Conservation (phyloP, 1,140 invertebrate genomes). For the Meloidogyne chitwoodi region DNA sequence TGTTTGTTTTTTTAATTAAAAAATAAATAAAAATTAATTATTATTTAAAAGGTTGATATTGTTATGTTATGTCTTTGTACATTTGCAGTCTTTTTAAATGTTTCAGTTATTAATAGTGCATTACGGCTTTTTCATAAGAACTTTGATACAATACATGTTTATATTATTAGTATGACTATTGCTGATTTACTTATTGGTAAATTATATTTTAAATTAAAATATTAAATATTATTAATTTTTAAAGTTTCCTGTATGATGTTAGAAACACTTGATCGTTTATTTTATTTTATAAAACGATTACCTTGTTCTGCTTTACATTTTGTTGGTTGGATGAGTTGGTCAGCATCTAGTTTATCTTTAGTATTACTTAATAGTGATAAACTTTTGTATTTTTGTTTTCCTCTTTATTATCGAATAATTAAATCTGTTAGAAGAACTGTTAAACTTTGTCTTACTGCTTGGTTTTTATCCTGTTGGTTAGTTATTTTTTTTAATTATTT, state of each 20-base stretch:
- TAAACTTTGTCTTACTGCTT: not conserved
- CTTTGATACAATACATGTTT: slow-evolving; percentile 14
- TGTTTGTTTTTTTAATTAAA: not conserved
- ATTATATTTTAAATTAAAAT: not conserved
- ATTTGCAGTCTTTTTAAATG: not conserved
- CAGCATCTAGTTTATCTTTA: slow-evolving; percentile 16
- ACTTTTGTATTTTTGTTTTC: slow-evolving; percentile 16
- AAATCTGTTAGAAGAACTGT: slow-evolving; percentile 13
- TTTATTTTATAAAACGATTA: not conserved
- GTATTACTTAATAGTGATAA: slow-evolving; percentile 22
- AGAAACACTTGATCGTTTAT: slow-evolving; percentile 8
- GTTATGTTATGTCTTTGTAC: not conserved
- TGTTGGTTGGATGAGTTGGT: slow-evolving; percentile 10
- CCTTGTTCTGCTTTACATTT: slow-evolving; percentile 19
- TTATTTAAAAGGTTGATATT: not conserved
- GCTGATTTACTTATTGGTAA: slow-evolving; percentile 12
- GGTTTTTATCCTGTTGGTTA: slow-evolving; percentile 12
- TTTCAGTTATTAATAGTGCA: slow-evolving; percentile 4
- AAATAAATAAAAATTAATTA: not conserved
- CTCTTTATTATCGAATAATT: slow-evolving; percentile 16
- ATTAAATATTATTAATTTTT: not conserved
- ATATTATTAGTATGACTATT: slow-evolving; percentile 21
- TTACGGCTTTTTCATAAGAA: not conserved
- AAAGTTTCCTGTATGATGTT: slow-evolving; percentile 9
- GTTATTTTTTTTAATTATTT: not conserved